phyloP scores from a whole-genome alignment of 2,888 invertebrate species.

The Lepeophtheirus nordmannii region DNA sequence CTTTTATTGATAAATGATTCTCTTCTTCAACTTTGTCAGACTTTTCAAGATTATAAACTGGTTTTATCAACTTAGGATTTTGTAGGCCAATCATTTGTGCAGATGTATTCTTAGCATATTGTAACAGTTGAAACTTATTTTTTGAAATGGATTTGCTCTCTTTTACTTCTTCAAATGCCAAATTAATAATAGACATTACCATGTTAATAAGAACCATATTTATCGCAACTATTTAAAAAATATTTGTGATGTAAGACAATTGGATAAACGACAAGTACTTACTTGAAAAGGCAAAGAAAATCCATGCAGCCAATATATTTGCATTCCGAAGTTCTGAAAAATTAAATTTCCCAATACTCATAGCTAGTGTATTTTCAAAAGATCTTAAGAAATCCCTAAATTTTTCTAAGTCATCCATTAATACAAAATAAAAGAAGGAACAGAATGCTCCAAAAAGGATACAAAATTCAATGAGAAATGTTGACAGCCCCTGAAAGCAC shows the following conservation, averaged over 20 bases:
- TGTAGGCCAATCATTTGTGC: conserved; percentile 17
- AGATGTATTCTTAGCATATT: conserved; percentile 16
- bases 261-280: background rate
- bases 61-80: conserved; percentile 8
- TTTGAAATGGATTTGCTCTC: conserved; percentile 6
- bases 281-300: conserved; percentile 25
- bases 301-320: conserved; percentile 22
- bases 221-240: conserved; percentile 18
- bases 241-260: background rate
- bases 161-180: conserved; percentile 24
- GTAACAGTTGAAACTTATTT: conserved; percentile 21
- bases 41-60: background rate
- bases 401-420: conserved; percentile 14
- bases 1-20: background rate
- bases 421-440: conserved; percentile 21
- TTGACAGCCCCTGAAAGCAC: conserved; percentile 22
- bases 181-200: conserved; percentile 25
- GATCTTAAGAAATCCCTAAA: conserved; percentile 23
- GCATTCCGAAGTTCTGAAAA: conserved; percentile 18
- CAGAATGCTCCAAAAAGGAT: conserved; percentile 23
- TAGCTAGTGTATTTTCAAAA: conserved; percentile 21
- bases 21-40: background rate
- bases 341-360: conserved; percentile 25
- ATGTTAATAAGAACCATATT: conserved; percentile 25
- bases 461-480: conserved; percentile 22